Evolutionary conservation across 2,797 vertebrate species (phyloP), one percentile per base, ranked within the genome.

Genomic region (Sylvia borin): DNA sequence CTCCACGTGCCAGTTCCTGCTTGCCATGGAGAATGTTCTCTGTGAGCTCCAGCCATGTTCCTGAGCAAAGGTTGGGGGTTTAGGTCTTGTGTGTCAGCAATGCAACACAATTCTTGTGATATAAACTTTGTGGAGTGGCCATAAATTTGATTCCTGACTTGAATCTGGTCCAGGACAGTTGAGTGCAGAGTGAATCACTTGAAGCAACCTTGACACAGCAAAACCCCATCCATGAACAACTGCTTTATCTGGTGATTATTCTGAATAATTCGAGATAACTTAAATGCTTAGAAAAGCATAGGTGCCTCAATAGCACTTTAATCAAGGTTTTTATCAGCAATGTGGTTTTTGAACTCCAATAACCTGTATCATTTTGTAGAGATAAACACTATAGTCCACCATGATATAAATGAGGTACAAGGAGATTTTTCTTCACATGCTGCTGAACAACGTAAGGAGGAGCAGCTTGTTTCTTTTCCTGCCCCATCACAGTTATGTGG

Each of bases 1-100:
- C 64, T 83, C 38, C 5, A 2, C 0, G 0, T 89, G 66, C 43
- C 8, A 17, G 47, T 60, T 74, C 13, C 51, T 84, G 19, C 53
- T 74, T 48, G 34, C 42, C 3, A 0, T 1, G 17, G 29, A 43
- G 19, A 62, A 27, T 26, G 11, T 22, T 2, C 7, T 34, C 5
- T 19, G 10, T 92, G 78, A 80, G 60, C 68, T 82, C 38, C 34
- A 82, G 75, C 16, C 61, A 76, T 38, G 22, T 58, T 76, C 54
- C 47, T n/a, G 48, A 62, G 51, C 53, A 76, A 50, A 93, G 38
- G 43, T 2, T 36, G 45, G 22, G 51, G 13, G 21, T 26, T 68
- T 36, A 38, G 16, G 34, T 47, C 64, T 80, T 73, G 13, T 13
- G 2, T 17, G 22, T 42, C 79, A 38, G 16, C 5, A 58, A 29